phyloP scores from a whole-genome alignment of 2,888 invertebrate genomes.

The Acanthoscelides obtectus region DNA sequence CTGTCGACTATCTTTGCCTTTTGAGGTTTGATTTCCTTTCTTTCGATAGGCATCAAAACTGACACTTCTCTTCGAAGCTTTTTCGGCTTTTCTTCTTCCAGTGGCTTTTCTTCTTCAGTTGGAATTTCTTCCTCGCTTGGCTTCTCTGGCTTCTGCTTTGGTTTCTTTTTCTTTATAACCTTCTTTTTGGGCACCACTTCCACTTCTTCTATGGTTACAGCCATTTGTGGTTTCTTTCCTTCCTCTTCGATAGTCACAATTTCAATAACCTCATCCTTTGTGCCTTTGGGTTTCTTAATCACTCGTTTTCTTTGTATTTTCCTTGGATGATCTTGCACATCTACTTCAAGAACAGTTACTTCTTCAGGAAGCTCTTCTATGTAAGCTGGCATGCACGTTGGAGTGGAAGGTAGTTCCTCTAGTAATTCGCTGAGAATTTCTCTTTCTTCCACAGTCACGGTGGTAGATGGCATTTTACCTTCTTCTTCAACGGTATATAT shows the following conservation, averaged over 20 bases:
- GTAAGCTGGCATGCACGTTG: neutral
- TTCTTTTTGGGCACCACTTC: constrained; percentile 34
- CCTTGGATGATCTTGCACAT: constrained; percentile 24
- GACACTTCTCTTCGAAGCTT: constrained; percentile 31
- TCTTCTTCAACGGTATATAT: constrained; percentile 44
- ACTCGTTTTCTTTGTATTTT: constrained; percentile 34
- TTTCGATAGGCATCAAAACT: constrained; percentile 37
- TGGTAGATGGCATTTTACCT: constrained; percentile 42
- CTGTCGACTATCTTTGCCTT: constrained; percentile 59
- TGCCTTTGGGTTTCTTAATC: constrained; percentile 35
- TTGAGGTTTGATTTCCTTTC: constrained; percentile 58
- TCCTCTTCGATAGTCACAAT: constrained; percentile 48
- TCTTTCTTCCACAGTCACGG: constrained; percentile 45
- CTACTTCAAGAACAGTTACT: constrained; percentile 26
- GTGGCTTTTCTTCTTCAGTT: constrained; percentile 29
- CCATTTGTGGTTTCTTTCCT: constrained; percentile 46
- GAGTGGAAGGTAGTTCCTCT: constrained; percentile 23
- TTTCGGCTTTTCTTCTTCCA: constrained; percentile 24
- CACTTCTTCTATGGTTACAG: constrained; percentile 39
- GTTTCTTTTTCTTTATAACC: constrained; percentile 15
- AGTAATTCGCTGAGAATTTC: constrained; percentile 32
- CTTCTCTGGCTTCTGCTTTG: constrained; percentile 12
- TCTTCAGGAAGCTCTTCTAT: constrained; percentile 37
- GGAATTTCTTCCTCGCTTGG: constrained; percentile 22
- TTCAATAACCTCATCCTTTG: constrained; percentile 45